Conservation (phyloP, 2,113 vertebrate genomes). For the Callospermophilus lateralis region DNA sequence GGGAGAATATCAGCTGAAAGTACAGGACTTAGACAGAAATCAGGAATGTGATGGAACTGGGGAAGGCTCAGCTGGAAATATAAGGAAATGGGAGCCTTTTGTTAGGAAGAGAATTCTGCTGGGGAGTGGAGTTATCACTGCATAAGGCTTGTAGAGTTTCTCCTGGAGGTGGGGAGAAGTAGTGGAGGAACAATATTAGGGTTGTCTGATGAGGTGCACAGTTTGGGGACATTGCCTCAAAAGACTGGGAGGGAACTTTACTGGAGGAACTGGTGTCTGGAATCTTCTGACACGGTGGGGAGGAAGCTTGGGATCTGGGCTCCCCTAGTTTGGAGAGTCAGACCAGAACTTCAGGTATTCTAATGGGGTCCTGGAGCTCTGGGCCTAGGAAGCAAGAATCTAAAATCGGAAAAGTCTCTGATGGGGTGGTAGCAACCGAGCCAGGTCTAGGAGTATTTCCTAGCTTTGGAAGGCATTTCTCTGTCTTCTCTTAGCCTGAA, state of each 20-base stretch:
- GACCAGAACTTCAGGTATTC: neutral
- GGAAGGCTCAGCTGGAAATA: neutral
- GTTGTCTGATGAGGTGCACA: constrained; percentile 18
- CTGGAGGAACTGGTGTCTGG: neutral
- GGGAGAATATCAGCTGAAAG: neutral
- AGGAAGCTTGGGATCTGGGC: neutral
- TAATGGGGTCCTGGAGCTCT: neutral
- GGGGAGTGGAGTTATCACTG: neutral
- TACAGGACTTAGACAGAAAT: constrained; percentile 4
- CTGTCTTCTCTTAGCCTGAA: neutral
- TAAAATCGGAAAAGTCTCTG: constrained; percentile 32
- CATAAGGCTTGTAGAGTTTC: neutral
- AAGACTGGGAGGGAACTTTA: constrained; percentile 24
- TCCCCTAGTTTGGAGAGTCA: neutral
- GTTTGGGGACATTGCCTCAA: neutral
- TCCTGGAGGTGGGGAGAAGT: neutral
- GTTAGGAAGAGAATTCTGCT: neutral
- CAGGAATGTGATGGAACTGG: neutral
- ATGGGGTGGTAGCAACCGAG: neutral
- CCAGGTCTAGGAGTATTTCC: neutral
- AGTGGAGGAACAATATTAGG: neutral
- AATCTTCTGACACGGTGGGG: neutral
- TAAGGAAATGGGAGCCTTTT: neutral
- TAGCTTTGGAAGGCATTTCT: neutral
- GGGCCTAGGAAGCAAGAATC: constrained; percentile 16